Percentiles rank a stretch among this genome's conserved stretches.
Conservation (phyloP, 2,797 vertebrate genomes). For the Sebastes hubbsi region DNA sequence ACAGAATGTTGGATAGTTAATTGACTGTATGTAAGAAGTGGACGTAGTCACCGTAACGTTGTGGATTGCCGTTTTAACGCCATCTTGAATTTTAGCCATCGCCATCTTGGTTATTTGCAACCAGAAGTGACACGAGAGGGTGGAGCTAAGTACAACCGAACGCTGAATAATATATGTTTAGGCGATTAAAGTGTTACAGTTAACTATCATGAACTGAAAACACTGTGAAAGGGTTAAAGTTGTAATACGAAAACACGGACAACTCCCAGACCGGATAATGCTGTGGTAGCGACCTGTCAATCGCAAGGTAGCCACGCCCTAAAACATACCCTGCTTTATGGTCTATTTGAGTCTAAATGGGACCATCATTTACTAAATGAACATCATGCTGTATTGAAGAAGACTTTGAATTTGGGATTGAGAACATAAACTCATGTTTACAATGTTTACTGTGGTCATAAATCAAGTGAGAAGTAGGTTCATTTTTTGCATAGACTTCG, state of each 20-base stretch:
- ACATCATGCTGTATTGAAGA: background rate
- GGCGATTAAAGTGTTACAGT: too few relatives aligned
- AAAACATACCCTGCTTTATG: background rate
- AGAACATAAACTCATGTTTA: background rate
- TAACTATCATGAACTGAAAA: background rate
- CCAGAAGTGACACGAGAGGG: background rate
- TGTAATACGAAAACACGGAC: background rate
- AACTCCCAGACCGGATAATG: background rate
- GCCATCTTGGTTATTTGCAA: background rate
- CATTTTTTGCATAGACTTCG: background rate
- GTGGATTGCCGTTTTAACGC: too few relatives aligned
- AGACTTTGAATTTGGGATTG: background rate
- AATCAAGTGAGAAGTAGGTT: background rate
- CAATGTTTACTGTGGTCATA: background rate
- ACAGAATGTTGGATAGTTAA: background rate
- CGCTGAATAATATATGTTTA: too few relatives aligned
- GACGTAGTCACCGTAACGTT: too few relatives aligned
- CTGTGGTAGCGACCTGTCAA: background rate
- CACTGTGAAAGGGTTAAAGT: background rate
- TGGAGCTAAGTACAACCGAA: background rate
- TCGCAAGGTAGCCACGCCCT: background rate
- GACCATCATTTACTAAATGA: background rate
- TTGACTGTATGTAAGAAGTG: too few relatives aligned
- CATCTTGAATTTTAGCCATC: background rate
- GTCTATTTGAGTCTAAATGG: background rate